A percentile compares a stretch with the other conserved stretches of the same genome.
phyloP scores from a whole-genome alignment of 2,888 invertebrate species.

The Heliconius ethilla region DNA sequence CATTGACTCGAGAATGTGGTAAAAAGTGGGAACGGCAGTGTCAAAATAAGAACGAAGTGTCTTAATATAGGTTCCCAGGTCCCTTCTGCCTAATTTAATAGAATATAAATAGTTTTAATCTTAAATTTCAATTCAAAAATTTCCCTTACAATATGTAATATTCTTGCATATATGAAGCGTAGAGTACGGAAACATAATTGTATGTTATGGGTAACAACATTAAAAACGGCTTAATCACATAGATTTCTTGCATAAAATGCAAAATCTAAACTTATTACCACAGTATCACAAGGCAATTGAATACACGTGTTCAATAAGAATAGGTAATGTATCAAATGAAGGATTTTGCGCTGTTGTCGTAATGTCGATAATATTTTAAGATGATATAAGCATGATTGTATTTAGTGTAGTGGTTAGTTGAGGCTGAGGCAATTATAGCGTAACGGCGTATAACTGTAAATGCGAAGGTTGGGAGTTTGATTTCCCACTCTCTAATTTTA shows the following conservation, averaged over 20 bases:
- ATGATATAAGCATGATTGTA: not conserved
- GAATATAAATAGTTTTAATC: too few relatives aligned
- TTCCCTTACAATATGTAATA: too few relatives aligned
- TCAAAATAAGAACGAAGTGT: too few relatives aligned
- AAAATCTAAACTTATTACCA: conserved; percentile 39
- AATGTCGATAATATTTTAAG: conserved; percentile 23
- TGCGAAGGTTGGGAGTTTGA: too few relatives aligned
- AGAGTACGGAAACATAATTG: too few relatives aligned
- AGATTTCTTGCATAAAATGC: not conserved
- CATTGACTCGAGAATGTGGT: too few relatives aligned
- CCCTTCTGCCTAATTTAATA: too few relatives aligned
- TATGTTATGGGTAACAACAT: not conserved
- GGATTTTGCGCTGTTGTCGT: conserved; percentile 25
- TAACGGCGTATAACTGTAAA: not conserved
- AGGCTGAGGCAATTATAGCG: not conserved
- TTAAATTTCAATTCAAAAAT: too few relatives aligned
- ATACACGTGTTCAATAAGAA: conserved; percentile 52
- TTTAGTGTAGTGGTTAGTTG: not conserved
- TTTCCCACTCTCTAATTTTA: too few relatives aligned
- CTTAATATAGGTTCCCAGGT: too few relatives aligned
- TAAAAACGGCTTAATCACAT: not conserved
- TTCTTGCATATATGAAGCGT: too few relatives aligned
- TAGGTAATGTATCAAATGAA: conserved; percentile 35
- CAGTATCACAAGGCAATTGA: conserved; percentile 59
- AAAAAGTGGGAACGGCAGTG: too few relatives aligned